Base-by-base conservation (phyloP, 2,113 vertebrate species). In the Barbus barbus region DNA sequence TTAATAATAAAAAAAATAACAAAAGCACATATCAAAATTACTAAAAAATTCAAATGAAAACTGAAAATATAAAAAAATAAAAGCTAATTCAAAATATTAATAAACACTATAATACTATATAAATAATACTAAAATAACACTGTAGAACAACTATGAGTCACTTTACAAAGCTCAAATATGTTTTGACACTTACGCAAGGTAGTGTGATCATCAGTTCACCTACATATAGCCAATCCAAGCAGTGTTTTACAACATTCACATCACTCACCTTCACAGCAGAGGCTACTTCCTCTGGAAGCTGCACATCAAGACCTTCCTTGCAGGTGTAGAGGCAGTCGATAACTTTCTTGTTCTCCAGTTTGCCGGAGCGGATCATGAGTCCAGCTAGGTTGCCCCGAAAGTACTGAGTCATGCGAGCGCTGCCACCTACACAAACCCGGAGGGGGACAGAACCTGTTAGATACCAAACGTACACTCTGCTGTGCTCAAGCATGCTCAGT, bases 311-410 rank as follows among this genome's bases (percentile, higher is more conserved):
- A 0, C 98, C 97, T 89, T 99, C 98, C 65, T 99, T 99, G 94
- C 98, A 99, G 13, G 97, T 99, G 60, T 99, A 99, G 8, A 99
- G 93, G 84, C 98, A 99, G 90, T 99, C 98, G 0, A 99, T 99
- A 89, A 98, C 97, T 78, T 98, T 98, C 94, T 97, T 99, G 91
- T 96, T 98, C 24, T 98, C 95, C 82, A 99, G 91, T 78, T 97
- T 98, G 20, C 98, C 98, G 0, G 97, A 94, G 69, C 97, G 97
- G 73, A 99, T 94, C 86, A 97, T 98, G 26, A 99, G 82, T 12
- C 98, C 98, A 0, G 98, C 98, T 78, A 99, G 94, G 86, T 95
- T 97, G 31, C 98, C 98, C 3, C 93, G 94, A 94, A 99, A 99
- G 89, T 96, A 99, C 95, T 99, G 98, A 61, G 95, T 92, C 97